Base-by-base conservation (phyloP, 1,140 invertebrate genomes). In the Colletes latitarsis region DNA sequence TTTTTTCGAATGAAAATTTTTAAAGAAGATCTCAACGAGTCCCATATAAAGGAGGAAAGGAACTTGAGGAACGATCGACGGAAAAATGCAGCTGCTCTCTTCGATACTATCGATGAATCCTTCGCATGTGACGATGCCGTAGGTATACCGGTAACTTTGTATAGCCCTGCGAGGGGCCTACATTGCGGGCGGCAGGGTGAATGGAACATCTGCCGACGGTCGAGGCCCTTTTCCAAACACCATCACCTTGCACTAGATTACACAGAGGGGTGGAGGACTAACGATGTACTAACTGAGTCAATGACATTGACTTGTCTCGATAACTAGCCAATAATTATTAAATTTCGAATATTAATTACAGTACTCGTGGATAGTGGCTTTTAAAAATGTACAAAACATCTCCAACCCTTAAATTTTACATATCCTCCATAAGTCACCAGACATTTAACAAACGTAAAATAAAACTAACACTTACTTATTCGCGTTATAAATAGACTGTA, bases 181-280 rank as follows among this genome's bases (percentile, higher is more conserved):
- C 62, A 60, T 84, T 80, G 91, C 90, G 91, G 89, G 85, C 83
- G 89, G 87, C 83, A 83, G 86, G 85, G 89, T 90, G 89, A 90
- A 92, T 90, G 91, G 87, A 93, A 93, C 92, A 93, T 93, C 92
- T 93, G 92, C 92, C 91, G 86, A 86, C 90, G 90, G 89, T 87
- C 87, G 88, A 77, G 74, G 84, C 82, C 89, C 87, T 87, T 82
- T 86, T 74, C 66, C 71, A 73, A 85, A 82, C 84, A 88, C 82
- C 86, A 87, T 71, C 85, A 87, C 84, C 85, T 89, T 89, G 86
- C 86, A 78, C 86, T 83, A 89, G 82, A 87, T 89, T 88, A 87
- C 83, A 49, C 49, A 49, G 49, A 77, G 57, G 73, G 21, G 62
- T 81, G 84, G 81, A 46, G 58, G 69, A 63, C 30, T 39, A 66